phyloP scores from a whole-genome alignment of 2,888 invertebrate genomes.

The Tigriopus californicus region DNA sequence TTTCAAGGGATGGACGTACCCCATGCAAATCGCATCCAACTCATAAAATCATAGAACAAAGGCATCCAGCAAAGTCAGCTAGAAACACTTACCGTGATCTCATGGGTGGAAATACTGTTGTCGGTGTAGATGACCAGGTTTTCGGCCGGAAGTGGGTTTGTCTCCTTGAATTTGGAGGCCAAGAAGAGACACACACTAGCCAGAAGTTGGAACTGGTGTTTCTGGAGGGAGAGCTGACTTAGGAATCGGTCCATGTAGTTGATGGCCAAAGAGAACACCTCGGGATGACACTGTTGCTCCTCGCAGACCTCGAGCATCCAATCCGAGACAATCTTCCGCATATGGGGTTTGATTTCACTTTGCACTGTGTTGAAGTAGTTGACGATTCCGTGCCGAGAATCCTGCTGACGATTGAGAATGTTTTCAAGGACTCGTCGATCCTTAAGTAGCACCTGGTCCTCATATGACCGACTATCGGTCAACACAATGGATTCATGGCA shows the following conservation, averaged over 20 bases:
- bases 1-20: not conserved
- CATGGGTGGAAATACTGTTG: not conserved
- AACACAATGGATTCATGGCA: not conserved
- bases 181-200: slow-evolving; percentile 78
- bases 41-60: not conserved
- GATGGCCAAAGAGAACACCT: slow-evolving; percentile 79
- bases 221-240: slow-evolving; percentile 56
- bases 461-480: slow-evolving; percentile 27
- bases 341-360: slow-evolving; percentile 53
- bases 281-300: slow-evolving; percentile 77
- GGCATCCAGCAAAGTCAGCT: not conserved
- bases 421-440: slow-evolving; percentile 57
- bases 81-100: slow-evolving; percentile 11
- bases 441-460: slow-evolving; percentile 53
- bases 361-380: slow-evolving; percentile 44
- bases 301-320: slow-evolving; percentile 87
- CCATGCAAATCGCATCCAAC: not conserved
- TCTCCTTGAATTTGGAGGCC: slow-evolving; percentile 80
- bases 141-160: slow-evolving; percentile 49
- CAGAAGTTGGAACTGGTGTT: slow-evolving; percentile 71
- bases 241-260: slow-evolving; percentile 86
- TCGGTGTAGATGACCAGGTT: slow-evolving; percentile 14
- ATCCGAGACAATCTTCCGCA: slow-evolving; percentile 59
- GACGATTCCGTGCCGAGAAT: slow-evolving; percentile 39
- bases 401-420: slow-evolving; percentile 64